phyloP scores from a whole-genome alignment of 2,113 vertebrate species.

The Xenus cinereus region DNA sequence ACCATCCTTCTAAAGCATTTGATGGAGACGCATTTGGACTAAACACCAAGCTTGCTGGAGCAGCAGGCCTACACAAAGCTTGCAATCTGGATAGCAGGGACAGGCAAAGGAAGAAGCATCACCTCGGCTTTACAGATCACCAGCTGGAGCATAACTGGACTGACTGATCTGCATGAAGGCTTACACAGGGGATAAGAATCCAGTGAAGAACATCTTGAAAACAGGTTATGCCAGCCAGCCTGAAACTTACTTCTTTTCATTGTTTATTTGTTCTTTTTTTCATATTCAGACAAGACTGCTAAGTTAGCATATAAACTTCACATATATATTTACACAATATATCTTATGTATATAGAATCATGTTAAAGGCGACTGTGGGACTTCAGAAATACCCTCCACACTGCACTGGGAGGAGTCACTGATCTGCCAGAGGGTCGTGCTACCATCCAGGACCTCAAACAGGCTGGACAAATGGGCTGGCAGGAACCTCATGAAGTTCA shows the following conservation, averaged over 20 bases:
- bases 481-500: neutral
- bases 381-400: neutral
- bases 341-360: neutral
- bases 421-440: accelerated
- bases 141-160: neutral
- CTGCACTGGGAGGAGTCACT: neutral
- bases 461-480: neutral
- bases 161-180: neutral
- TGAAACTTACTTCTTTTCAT: neutral
- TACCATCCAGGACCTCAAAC: neutral
- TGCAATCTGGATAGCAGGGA: neutral
- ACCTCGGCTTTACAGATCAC: neutral
- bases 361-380: neutral
- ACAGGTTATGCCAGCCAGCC: neutral
- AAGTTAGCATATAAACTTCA: neutral
- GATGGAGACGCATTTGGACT: accelerated
- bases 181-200: neutral
- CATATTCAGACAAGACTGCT: neutral
- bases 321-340: neutral
- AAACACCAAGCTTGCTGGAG: neutral
- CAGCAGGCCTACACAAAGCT: neutral
- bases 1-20: neutral
- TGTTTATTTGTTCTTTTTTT: neutral
- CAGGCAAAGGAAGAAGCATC: neutral
- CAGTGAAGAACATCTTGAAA: neutral